Evolutionary conservation across 2,888 invertebrate species (phyloP).

Genomic region (Amphiduros pacificus): DNA sequence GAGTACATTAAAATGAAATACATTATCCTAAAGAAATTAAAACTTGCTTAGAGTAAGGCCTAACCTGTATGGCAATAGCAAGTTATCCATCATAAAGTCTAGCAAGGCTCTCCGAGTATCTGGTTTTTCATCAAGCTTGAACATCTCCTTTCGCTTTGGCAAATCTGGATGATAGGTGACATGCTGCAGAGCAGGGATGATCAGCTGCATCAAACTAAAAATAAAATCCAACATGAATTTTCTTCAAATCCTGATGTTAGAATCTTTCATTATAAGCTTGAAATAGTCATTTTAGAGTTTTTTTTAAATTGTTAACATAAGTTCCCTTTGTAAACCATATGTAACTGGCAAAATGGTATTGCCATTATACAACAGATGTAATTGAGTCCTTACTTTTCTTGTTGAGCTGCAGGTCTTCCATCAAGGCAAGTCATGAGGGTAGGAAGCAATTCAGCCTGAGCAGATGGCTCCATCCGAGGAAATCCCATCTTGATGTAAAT

Average conservation of each 20-base stretch:
- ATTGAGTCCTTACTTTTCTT: slow-evolving; percentile 76
- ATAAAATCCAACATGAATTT: neutral
- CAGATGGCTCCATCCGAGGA: slow-evolving; percentile 75
- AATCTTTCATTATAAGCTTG: no score
- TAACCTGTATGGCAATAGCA: slow-evolving; percentile 85
- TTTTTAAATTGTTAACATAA: no score
- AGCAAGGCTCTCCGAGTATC: slow-evolving; percentile 71
- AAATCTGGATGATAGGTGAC: slow-evolving; percentile 71
- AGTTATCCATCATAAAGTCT: slow-evolving; percentile 78
- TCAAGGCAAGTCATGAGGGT: slow-evolving; percentile 77
- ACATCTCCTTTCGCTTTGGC: slow-evolving; percentile 67
- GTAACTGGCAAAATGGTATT: neutral
- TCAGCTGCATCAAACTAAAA: slow-evolving; percentile 74
- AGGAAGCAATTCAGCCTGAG: slow-evolving; percentile 77
- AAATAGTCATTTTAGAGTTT: no score
- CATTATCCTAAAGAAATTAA: no score
- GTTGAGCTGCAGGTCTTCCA: slow-evolving; percentile 79
- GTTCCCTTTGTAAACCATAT: no score
- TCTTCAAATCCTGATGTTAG: neutral
- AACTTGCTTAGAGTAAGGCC: no score
- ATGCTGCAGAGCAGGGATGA: slow-evolving; percentile 78
- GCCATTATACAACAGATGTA: neutral
- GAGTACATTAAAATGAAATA: no score
- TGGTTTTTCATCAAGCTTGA: slow-evolving; percentile 73
- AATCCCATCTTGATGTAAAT: slow-evolving; percentile 92